Base-by-base conservation (phyloP, 1,140 invertebrate species). In the Polypedilum pembai region DNA sequence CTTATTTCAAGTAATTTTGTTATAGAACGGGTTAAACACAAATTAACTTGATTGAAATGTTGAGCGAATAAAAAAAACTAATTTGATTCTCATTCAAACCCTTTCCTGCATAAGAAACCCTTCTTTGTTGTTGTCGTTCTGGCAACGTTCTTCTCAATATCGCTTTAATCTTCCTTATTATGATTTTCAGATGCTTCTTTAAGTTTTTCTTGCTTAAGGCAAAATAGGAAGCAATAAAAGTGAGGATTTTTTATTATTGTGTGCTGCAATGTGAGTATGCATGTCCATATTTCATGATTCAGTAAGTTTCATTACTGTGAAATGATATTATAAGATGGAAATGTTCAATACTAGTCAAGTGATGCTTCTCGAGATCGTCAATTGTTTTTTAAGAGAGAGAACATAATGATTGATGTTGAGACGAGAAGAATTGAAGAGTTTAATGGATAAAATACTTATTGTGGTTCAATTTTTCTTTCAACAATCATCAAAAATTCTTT, bases 141-240 rank as follows among this genome's bases (percentile, higher is more conserved):
- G 12, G 45, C 12, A 56, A 56, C 45, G 45, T 4, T 12, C 45
- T n/a, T 15, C 15, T 56, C n/a, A 33, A 5, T 33, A 33, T 56
- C n/a, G 45, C 45, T 56, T 56, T 56, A 56, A 56, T 56, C 45
- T 56, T 56, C 45, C 45, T 56, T 56, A 56, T 56, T 56, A 56
- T 12, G 12, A 56, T 12, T 15, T 56, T 15, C 10, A 12, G 45
- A 56, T 56, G n/a, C 45, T 56, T 4, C 45, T 56, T 15, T n/a
- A 56, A 56, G 45, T 56, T 56, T 12, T 56, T 56, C 15, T 56
- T 56, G 12, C 45, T 56, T 56, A 15, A 56, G 45, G 45, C 45
- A 56, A 56, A 56, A 56, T 56, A 56, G 45, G 45, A 56, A 56
- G 45, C 45, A 56, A 56, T 56, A 56, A 56, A 56, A 56, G 45